Percentiles rank a stretch among this genome's conserved stretches.
Conservation (phyloP, 2,797 vertebrate species). For the Pachyuromys duprasi region DNA sequence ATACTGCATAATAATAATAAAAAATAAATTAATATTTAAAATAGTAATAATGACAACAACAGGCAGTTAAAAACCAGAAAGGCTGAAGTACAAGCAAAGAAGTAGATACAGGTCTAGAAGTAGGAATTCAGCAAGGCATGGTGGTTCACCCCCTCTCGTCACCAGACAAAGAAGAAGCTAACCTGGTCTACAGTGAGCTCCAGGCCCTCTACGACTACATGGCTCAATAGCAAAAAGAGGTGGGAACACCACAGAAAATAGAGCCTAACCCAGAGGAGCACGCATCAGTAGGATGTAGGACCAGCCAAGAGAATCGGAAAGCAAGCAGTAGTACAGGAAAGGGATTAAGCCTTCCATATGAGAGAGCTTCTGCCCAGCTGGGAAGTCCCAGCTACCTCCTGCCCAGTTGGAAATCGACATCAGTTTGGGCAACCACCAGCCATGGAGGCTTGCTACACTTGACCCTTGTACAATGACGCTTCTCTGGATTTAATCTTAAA, state of each 20-base stretch:
- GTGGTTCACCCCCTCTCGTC: not conserved
- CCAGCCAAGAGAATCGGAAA: slow-evolving; percentile 27
- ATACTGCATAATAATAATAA: not conserved
- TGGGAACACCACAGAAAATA: not conserved
- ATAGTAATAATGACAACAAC: not conserved
- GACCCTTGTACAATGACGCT: not conserved
- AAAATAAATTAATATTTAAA: not conserved
- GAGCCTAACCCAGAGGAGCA: not conserved
- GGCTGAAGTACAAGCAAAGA: not conserved
- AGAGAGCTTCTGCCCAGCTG: not conserved
- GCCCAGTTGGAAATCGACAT: not conserved
- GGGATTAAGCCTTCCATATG: not conserved
- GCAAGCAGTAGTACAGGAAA: not conserved
- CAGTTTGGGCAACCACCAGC: not conserved
- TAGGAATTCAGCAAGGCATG: not conserved
- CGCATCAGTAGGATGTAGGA: not conserved
- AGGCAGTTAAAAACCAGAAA: slow-evolving; percentile 18
- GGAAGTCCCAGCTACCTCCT: not conserved
- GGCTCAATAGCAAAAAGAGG: not conserved
- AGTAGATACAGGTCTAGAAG: not conserved
- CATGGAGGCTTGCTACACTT: not conserved
- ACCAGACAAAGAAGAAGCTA: not conserved
- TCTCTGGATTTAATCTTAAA: not conserved
- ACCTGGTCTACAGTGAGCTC: not conserved
- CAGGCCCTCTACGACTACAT: not conserved